A percentile compares a stretch with the other conserved stretches of the same genome.
These are phyloP conservation scores for Crocodylus rhombifer DNA, from an alignment of 2,797 vertebrate genomes.

Conservation along the genomic window DNA sequence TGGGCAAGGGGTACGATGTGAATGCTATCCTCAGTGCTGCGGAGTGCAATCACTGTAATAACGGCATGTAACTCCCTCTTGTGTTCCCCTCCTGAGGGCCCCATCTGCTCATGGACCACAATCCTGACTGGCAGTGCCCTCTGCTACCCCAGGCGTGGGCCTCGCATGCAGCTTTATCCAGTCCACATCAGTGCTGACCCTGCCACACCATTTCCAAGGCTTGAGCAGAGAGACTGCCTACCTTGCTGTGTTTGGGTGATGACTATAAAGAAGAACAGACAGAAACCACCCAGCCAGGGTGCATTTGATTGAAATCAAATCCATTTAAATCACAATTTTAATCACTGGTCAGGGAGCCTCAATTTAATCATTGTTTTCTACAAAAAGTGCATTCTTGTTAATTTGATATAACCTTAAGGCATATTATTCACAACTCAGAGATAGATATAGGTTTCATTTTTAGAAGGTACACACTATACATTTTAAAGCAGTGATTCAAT, in stretches of 20 bases:
- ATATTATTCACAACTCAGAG: too few species aligned
- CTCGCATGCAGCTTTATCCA: fast-evolving
- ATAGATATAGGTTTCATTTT: too few species aligned
- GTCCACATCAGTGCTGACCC: background rate
- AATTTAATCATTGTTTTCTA: too few species aligned
- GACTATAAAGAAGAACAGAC: slow-evolving; percentile 40
- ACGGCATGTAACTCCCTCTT: background rate
- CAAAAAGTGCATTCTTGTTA: too few species aligned
- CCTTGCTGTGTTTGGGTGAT: background rate
- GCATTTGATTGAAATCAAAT: too few species aligned
- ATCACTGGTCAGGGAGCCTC: too few species aligned
- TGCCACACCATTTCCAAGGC: background rate
- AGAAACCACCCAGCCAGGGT: background rate
- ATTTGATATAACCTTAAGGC: too few species aligned
- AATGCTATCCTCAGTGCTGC: background rate
- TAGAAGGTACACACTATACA: too few species aligned
- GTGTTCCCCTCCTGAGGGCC: background rate
- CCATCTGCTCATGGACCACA: background rate
- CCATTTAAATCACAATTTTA: too few species aligned
- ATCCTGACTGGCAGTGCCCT: fast-evolving
- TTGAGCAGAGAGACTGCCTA: slow-evolving; percentile 2
- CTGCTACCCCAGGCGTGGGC: fast-evolving
- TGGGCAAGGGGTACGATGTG: background rate
- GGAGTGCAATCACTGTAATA: background rate
- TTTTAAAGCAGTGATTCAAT: too few species aligned